phyloP scores from a whole-genome alignment of 2,113 vertebrate species.

The Epinephelus lanceolatus region DNA sequence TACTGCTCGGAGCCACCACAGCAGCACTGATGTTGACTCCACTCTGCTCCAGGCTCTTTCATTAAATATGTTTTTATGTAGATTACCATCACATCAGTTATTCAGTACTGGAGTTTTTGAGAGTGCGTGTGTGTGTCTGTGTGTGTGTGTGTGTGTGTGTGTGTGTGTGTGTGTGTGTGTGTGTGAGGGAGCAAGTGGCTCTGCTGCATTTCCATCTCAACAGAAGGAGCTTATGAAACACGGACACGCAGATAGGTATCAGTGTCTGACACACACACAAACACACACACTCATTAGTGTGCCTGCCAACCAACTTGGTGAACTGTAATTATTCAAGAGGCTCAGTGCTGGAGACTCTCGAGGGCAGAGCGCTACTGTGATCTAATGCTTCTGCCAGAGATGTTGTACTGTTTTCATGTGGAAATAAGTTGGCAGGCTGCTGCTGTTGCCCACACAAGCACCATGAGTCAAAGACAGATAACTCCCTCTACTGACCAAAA shows the following conservation, averaged over 20 bases:
- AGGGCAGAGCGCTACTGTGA: constrained; percentile 55
- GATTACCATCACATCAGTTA: constrained; percentile 68
- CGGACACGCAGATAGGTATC: constrained; percentile 44
- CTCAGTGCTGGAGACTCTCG: constrained; percentile 46
- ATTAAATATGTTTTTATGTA: constrained; percentile 63
- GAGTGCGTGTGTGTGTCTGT: constrained; percentile 19
- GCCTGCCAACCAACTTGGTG: constrained; percentile 62
- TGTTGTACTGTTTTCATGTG: constrained; percentile 54
- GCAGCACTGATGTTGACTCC: constrained; percentile 38
- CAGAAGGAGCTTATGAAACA: constrained; percentile 66
- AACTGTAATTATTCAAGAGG: constrained; percentile 75
- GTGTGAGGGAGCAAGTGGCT: constrained; percentile 10
- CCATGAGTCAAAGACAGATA: constrained; percentile 1
- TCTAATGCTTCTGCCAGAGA: constrained; percentile 50
- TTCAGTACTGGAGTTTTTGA: constrained; percentile 50
- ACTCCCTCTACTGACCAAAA: constrained; percentile 65
- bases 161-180: constrained; percentile 23
- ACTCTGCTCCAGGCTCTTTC: constrained; percentile 42
- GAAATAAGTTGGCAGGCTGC: constrained; percentile 31
- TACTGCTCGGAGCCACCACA: constrained; percentile 6
- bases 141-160: constrained; percentile 16
- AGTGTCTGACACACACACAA: constrained; percentile 42
- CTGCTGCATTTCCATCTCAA: constrained; percentile 56
- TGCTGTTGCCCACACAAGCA: not conserved
- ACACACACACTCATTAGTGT: constrained; percentile 59